Base-by-base conservation (phyloP, 2,888 invertebrate genomes). In the Acheta domesticus region DNA sequence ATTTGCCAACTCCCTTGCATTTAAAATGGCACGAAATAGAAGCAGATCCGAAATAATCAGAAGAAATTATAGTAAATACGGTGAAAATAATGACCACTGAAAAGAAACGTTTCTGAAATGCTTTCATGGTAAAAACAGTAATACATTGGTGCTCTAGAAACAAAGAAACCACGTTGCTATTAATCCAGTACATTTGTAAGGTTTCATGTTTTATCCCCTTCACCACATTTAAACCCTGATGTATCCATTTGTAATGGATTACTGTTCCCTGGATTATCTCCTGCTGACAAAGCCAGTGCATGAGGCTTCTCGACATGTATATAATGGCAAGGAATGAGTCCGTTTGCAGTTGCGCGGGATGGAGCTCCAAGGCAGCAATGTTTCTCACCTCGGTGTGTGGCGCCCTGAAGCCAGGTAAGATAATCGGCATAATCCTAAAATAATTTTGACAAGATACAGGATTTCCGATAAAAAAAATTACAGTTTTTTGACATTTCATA, bases 391-490 rank as follows among this genome's bases (percentile, higher is more conserved):
- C 79, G 77, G 79, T 48, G 78, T 81, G 79, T 75, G 77, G 79
- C 79, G 48, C 50, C 81, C 81, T 23, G 77, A 79, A 20, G 80
- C 81, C 50, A 80, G 81, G 81, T 81, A 23, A 76, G 81, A n/a
- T 12, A 73, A 21, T 78, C n/a, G 14, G 19, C 11, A 2, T 19
- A 21, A 76, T 20, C 4, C 78, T 78, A 5, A 21, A n/a, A n/a
- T 78, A 1, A n/a, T n/a, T 36, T 36, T 36, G 36, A 36, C 36
- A 36, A 36, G 4, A 36, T 8, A 36, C 8, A 8, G 23, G 1
- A 8, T 36, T 36, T 36, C 36, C 36, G 11, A 8, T 8, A 36
- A 36, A n/a, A 23, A 23, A 36, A 36, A 36, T 36, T 36, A 8
- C 36, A 36, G 8, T 3, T 36, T 5, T 36, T 36, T 36, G 5